Percentiles rank a stretch among this genome's conserved stretches.
Evolutionary conservation across 1,140 invertebrate species (phyloP).

Genomic region (Bombus picipes): DNA sequence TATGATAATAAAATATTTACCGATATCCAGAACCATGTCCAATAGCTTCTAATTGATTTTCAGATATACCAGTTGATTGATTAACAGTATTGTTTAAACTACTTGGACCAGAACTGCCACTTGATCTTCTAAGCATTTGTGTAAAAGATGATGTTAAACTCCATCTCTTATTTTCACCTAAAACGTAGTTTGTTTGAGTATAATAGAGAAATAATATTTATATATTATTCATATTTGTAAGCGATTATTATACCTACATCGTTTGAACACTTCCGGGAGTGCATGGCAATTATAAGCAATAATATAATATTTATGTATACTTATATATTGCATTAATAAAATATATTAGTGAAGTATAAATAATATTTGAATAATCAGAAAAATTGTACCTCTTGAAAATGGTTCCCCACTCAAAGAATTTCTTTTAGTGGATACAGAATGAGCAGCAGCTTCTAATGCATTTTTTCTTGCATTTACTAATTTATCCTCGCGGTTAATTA

Average conservation of each 20-base stretch:
- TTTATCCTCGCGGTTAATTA: conserved; percentile 90
- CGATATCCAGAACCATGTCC: conserved; percentile 74
- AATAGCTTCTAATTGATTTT: conserved; percentile 69
- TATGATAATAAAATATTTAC: conserved; percentile 44
- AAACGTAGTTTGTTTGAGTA: conserved; percentile 37
- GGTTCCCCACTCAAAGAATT: conserved; percentile 74
- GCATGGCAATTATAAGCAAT: conserved; percentile 36
- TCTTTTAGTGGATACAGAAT: conserved; percentile 66
- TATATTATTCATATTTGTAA: conserved; percentile 22
- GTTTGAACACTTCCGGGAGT: conserved; percentile 63
- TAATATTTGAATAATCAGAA: conserved; percentile 46
- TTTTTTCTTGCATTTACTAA: conserved; percentile 87
- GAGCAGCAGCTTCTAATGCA: conserved; percentile 82
- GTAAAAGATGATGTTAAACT: conserved; percentile 89
- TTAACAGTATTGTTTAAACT: conserved; percentile 61
- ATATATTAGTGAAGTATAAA: not conserved
- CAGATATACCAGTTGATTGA: conserved; percentile 68
- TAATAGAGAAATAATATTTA: conserved; percentile 1
- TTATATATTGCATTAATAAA: not conserved
- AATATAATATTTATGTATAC: conserved; percentile 36
- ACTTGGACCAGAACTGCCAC: conserved; percentile 72
- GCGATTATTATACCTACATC: conserved; percentile 62
- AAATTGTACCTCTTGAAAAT: conserved; percentile 78
- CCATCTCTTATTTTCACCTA: conserved; percentile 86
- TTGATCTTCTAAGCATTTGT: conserved; percentile 87